These are phyloP conservation scores for Semibalanus balanoides DNA, from an alignment of 1,140 invertebrate species.

Conservation along the genomic window DNA sequence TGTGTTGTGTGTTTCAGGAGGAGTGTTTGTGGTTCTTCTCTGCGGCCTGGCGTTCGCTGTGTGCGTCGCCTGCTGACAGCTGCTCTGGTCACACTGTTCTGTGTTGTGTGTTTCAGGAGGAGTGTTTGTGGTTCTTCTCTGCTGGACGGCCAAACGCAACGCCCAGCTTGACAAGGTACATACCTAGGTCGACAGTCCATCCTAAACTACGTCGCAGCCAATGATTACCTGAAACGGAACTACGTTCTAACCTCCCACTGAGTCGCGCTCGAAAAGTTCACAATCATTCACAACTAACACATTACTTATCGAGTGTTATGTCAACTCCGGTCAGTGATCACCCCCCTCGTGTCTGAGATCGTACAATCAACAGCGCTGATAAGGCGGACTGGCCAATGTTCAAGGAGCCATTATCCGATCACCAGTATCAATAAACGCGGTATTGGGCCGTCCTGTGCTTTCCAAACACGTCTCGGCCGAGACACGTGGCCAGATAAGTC, in stretches of 20 bases:
- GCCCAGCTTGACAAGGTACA: constrained; percentile 30
- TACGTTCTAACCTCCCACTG: neutral
- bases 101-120: no score
- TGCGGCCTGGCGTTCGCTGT: constrained; percentile 80
- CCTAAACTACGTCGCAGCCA: neutral
- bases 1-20: constrained; percentile 37
- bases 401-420: no score
- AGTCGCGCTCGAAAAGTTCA: neutral
- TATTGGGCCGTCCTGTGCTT: no score
- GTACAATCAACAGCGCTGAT: no score
- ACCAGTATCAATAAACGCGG: no score
- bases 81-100: no score
- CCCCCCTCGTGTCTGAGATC: no score
- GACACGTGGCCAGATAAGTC: no score
- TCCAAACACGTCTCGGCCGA: no score
- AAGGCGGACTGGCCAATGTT: no score
- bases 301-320: neutral
- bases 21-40: constrained; percentile 89
- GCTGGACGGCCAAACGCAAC: constrained; percentile 48
- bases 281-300: neutral
- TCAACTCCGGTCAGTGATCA: no score
- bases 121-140: constrained; percentile 40
- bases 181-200: neutral
- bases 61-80: constrained; percentile 54
- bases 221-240: no score